Evolutionary conservation across 1,140 invertebrate genomes (phyloP).

Genomic region (Holotrichia oblita): DNA sequence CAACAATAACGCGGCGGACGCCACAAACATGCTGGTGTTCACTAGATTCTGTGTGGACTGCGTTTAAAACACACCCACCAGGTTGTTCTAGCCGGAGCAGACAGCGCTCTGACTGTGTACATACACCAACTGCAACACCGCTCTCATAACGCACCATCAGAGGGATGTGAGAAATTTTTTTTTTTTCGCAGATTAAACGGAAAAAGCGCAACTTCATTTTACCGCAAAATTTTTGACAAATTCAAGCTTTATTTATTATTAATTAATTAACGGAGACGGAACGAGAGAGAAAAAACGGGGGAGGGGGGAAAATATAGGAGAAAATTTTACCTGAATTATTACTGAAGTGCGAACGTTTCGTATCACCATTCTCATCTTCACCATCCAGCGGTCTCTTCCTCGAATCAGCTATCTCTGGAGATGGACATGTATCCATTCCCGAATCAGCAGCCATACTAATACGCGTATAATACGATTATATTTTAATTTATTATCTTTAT

Average conservation of each 20-base stretch:
- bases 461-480: too few species aligned
- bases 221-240: too few species aligned
- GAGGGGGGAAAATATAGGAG: too few species aligned
- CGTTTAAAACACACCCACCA: conserved; percentile 33
- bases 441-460: conserved; percentile 80
- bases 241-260: too few species aligned
- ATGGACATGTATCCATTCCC: conserved; percentile 83
- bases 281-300: too few species aligned
- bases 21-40: conserved; percentile 38
- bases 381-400: conserved; percentile 88
- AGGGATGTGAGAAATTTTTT: too few species aligned
- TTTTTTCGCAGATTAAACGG: too few species aligned
- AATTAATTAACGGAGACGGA: too few species aligned
- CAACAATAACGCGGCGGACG: conserved; percentile 26
- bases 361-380: conserved; percentile 85
- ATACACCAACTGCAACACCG: too few species aligned
- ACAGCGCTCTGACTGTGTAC: conserved; percentile 30
- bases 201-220: too few species aligned
- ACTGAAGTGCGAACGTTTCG: conserved; percentile 88
- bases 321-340: conserved; percentile 70
- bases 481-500: too few species aligned
- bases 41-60: conserved; percentile 23
- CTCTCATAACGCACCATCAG: too few species aligned
- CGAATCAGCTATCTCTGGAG: conserved; percentile 82
- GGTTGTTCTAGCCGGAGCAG: not conserved